A percentile compares a stretch with the other conserved stretches of the same genome.
These are phyloP conservation scores for Umimayanthus kanabou DNA, from an alignment of 92 coral and sea anemone species.

Conservation along the genomic window DNA sequence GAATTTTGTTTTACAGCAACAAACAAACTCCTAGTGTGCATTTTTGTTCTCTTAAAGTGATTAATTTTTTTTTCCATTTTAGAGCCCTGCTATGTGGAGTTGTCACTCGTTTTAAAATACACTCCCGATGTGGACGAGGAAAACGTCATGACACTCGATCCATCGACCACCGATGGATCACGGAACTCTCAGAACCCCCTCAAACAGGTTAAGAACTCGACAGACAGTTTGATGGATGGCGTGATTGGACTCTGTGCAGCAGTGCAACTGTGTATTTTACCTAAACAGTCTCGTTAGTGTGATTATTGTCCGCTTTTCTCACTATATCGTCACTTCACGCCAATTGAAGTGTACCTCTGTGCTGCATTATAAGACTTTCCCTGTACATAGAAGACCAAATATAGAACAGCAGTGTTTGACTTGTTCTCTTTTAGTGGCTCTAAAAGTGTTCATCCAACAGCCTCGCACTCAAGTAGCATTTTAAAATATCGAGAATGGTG, in stretches of 20 bases:
- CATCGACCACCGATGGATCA: conserved; percentile 33
- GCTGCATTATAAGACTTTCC: not conserved
- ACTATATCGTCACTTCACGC: not conserved
- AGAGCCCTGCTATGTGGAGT: conserved; percentile 90
- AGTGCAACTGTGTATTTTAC: conserved; percentile 87
- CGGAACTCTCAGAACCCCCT: conserved; percentile 44
- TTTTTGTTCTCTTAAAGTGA: not conserved
- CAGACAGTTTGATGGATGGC: conserved; percentile 80
- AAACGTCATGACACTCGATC: conserved; percentile 58
- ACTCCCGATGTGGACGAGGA: conserved; percentile 85
- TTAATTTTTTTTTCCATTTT: not conserved
- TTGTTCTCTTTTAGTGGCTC: too few relatives aligned
- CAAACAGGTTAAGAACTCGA: conserved; percentile 75
- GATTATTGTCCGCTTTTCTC: not conserved
- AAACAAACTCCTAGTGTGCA: too few relatives aligned
- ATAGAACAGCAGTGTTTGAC: too few relatives aligned
- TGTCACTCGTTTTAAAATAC: conserved; percentile 84
- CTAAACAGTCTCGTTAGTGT: conserved; percentile 67
- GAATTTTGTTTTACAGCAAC: too few relatives aligned
- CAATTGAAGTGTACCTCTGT: not conserved
- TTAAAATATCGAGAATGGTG: too few relatives aligned
- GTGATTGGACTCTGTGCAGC: conserved; percentile 87
- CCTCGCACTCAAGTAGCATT: too few relatives aligned
- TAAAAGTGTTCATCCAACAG: too few relatives aligned
- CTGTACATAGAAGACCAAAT: too few relatives aligned